Percentiles rank a stretch among this genome's conserved stretches.
Evolutionary conservation across 1,140 invertebrate genomes (phyloP).

Genomic region (Lepidotrigona ventralis): DNA sequence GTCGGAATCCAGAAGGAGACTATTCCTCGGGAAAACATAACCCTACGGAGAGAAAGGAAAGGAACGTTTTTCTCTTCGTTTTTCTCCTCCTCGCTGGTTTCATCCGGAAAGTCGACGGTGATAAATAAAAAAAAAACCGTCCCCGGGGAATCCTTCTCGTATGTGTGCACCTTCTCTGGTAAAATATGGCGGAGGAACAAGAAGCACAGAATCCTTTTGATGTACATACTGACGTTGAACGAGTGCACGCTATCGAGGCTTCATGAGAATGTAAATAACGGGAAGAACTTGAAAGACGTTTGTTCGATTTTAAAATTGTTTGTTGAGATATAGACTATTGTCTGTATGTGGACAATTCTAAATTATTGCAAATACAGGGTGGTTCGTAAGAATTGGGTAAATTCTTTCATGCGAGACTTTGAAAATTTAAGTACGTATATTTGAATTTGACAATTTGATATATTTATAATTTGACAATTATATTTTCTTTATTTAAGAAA

Average conservation of each 20-base stretch:
- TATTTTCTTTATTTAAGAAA: too few relatives aligned
- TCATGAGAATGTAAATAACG: conserved; percentile 35
- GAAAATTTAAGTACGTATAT: too few relatives aligned
- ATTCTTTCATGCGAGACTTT: too few relatives aligned
- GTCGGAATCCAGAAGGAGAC: conserved; percentile 25
- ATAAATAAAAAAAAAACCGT: conserved; percentile 53
- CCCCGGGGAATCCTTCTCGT: conserved; percentile 39
- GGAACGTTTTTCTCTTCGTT: not conserved
- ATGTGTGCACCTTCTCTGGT: conserved; percentile 38
- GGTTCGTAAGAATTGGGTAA: too few relatives aligned
- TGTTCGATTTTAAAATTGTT: not conserved
- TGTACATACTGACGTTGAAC: conserved; percentile 29
- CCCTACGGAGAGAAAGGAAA: not conserved
- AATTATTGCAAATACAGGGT: too few relatives aligned
- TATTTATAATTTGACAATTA: too few relatives aligned
- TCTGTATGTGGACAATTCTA: too few relatives aligned
- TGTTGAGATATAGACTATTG: not conserved
- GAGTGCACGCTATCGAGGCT: conserved; percentile 2
- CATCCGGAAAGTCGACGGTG: conserved; percentile 29
- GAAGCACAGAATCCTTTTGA: conserved; percentile 17
- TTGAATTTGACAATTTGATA: too few relatives aligned
- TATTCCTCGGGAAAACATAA: conserved; percentile 38
- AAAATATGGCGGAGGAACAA: conserved; percentile 21
- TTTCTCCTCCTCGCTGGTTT: not conserved
- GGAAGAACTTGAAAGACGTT: not conserved